phyloP scores from a whole-genome alignment of 2,888 invertebrate species.

The Netelia virgata region DNA sequence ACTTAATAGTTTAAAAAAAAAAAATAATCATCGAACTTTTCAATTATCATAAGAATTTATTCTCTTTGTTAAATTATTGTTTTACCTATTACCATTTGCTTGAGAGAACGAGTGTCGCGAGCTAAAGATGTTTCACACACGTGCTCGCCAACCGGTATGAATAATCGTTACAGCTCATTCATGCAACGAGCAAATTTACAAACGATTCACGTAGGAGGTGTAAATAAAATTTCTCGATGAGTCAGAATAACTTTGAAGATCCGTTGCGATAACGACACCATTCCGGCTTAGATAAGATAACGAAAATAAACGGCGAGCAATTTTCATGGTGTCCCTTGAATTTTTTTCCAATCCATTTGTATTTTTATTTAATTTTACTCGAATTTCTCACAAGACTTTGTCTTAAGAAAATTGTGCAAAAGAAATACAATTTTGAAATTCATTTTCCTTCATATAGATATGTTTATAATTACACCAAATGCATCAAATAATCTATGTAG shows the following conservation, averaged over 20 bases:
- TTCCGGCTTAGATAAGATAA: constrained; percentile 77
- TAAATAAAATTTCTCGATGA: constrained; percentile 47
- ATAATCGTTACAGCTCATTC: constrained; percentile 58
- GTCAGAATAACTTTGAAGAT: constrained; percentile 41
- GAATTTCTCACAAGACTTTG: not conserved
- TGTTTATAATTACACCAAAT: not conserved
- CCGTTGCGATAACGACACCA: constrained; percentile 67
- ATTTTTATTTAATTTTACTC: not conserved
- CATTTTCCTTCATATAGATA: not conserved
- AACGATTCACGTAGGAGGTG: constrained; percentile 6
- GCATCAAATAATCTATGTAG: not conserved
- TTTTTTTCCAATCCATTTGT: not conserved
- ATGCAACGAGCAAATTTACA: constrained; percentile 38
- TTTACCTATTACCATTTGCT: not conserved
- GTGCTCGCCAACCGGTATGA: constrained; percentile 18
- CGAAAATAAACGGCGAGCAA: constrained; percentile 47
- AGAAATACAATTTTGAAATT: too few species aligned
- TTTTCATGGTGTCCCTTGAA: constrained; percentile 36
- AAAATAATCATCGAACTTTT: constrained; percentile 5
- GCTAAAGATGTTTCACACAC: not conserved
- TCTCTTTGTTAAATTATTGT: constrained; percentile 11
- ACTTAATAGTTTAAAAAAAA: constrained; percentile 70
- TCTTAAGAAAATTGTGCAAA: too few species aligned
- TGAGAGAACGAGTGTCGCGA: too few species aligned
- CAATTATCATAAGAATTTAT: constrained; percentile 45